phyloP scores from a whole-genome alignment of 2,888 invertebrate genomes.

The Drosophila fulvimacula region DNA sequence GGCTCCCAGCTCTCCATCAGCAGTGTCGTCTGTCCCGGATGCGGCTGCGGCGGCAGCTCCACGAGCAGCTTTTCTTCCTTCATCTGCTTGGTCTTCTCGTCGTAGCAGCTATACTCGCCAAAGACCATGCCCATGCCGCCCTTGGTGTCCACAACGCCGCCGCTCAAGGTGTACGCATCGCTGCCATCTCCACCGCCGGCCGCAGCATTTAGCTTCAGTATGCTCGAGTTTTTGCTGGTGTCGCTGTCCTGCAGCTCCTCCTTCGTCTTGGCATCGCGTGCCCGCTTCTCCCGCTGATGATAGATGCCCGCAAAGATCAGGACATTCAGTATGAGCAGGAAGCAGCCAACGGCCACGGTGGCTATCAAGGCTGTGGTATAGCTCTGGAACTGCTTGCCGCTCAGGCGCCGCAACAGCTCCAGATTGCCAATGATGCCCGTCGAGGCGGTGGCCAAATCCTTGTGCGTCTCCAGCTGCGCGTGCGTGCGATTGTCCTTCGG shows the following conservation, averaged over 20 bases:
- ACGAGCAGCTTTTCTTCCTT: slow-evolving; percentile 87
- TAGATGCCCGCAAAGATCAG: slow-evolving; percentile 95
- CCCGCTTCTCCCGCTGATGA: slow-evolving; percentile 90
- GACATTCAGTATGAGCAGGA: slow-evolving; percentile 91
- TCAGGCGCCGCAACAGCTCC: slow-evolving; percentile 90
- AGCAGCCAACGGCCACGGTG: slow-evolving; percentile 94
- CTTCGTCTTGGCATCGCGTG: slow-evolving; percentile 89
- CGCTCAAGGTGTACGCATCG: slow-evolving; percentile 68
- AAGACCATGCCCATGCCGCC: slow-evolving; percentile 80
- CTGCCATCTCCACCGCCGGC: slow-evolving; percentile 47
- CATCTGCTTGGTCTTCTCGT: slow-evolving; percentile 86
- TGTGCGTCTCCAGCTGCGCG: slow-evolving; percentile 68
- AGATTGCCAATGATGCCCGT: slow-evolving; percentile 86
- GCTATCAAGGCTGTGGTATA: slow-evolving; percentile 95
- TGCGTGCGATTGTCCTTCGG: slow-evolving; percentile 82
- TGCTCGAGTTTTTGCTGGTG: slow-evolving; percentile 84
- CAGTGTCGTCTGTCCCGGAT: slow-evolving; percentile 56
- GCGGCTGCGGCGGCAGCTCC: slow-evolving; percentile 86
- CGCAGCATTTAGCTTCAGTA: slow-evolving; percentile 79
- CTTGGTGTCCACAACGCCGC: slow-evolving; percentile 65
- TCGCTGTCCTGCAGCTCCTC: slow-evolving; percentile 88
- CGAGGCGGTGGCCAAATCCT: slow-evolving; percentile 82
- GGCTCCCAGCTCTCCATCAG: slow-evolving; percentile 73
- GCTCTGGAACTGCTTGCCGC: slow-evolving; percentile 93
- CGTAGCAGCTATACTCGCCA: slow-evolving; percentile 89